Conservation (phyloP, 2,797 vertebrate genomes). For the Silurus aristotelis region DNA sequence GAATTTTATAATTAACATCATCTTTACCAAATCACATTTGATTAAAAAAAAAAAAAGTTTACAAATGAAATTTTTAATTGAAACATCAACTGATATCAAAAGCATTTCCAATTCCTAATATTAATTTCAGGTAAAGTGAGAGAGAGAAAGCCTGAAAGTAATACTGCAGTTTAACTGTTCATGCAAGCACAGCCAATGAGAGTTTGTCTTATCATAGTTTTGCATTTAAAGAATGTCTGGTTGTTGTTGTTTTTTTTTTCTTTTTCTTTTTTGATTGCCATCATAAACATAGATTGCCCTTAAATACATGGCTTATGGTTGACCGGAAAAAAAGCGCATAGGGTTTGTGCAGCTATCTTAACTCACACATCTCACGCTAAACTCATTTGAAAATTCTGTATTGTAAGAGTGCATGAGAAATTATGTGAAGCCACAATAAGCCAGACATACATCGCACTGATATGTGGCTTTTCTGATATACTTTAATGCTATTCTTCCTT, state of each 20-base stretch:
- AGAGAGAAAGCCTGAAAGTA: slow-evolving; percentile 45
- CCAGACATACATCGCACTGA: slow-evolving; percentile 58
- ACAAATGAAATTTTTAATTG: slow-evolving; percentile 16
- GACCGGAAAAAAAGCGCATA: slow-evolving; percentile 62
- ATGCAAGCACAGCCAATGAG: slow-evolving; percentile 45
- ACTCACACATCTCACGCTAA: slow-evolving; percentile 26
- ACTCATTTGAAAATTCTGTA: slow-evolving; percentile 2
- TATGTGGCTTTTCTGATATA: slow-evolving; percentile 51
- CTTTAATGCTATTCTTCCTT: slow-evolving; percentile 50
- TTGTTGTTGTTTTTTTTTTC: background rate
- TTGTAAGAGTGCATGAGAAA: background rate
- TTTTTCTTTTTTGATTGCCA: slow-evolving; percentile 47
- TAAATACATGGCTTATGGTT: slow-evolving; percentile 69
- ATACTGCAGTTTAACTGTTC: slow-evolving; percentile 46
- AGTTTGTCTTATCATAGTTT: slow-evolving; percentile 29
- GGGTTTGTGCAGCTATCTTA: slow-evolving; percentile 51
- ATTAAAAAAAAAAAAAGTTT: slow-evolving; percentile 25
- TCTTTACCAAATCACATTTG: slow-evolving; percentile 28
- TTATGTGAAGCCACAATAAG: slow-evolving; percentile 52
- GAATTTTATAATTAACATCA: slow-evolving; percentile 16
- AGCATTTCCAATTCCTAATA: slow-evolving; percentile 31
- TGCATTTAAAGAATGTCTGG: slow-evolving; percentile 26
- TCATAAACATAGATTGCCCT: slow-evolving; percentile 65
- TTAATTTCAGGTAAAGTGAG: slow-evolving; percentile 29
- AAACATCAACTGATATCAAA: slow-evolving; percentile 32